A percentile compares a stretch with the other conserved stretches of the same genome.
phyloP scores from a whole-genome alignment of 2,888 invertebrate genomes.

The Empis stercorea region DNA sequence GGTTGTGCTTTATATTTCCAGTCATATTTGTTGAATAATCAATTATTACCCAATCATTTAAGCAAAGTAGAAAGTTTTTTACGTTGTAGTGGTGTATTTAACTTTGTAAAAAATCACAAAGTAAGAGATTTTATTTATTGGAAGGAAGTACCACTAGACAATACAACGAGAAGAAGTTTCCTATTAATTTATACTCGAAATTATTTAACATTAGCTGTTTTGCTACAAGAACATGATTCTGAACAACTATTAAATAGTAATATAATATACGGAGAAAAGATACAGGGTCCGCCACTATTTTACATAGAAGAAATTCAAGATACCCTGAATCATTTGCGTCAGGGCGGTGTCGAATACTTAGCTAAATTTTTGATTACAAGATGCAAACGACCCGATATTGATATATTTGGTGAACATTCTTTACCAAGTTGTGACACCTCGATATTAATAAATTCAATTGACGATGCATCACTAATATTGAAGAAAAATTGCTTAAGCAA shows the following conservation, averaged over 20 bases:
- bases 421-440: too few species aligned
- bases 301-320: constrained; percentile 86
- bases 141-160: constrained; percentile 47
- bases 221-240: constrained; percentile 37
- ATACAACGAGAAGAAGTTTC: constrained; percentile 45
- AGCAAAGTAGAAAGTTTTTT: constrained; percentile 63
- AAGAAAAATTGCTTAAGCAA: constrained; percentile 25
- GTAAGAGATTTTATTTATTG: constrained; percentile 61
- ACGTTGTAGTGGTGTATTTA: constrained; percentile 59
- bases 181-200: constrained; percentile 61
- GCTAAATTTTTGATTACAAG: constrained; percentile 38
- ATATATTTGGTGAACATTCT: constrained; percentile 18
- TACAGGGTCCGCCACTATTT: constrained; percentile 55
- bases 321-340: constrained; percentile 63
- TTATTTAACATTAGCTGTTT: constrained; percentile 51
- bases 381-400: constrained; percentile 33
- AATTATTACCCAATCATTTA: constrained; percentile 60
- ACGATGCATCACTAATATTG: constrained; percentile 29
- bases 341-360: constrained; percentile 60
- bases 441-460: not conserved
- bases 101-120: constrained; percentile 50
- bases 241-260: constrained; percentile 1
- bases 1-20: constrained; percentile 41
- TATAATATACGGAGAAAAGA: not conserved
- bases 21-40: constrained; percentile 52